phyloP scores from a whole-genome alignment of 2,113 vertebrate genomes.

The Sinocyclocheilus anshuiensis region DNA sequence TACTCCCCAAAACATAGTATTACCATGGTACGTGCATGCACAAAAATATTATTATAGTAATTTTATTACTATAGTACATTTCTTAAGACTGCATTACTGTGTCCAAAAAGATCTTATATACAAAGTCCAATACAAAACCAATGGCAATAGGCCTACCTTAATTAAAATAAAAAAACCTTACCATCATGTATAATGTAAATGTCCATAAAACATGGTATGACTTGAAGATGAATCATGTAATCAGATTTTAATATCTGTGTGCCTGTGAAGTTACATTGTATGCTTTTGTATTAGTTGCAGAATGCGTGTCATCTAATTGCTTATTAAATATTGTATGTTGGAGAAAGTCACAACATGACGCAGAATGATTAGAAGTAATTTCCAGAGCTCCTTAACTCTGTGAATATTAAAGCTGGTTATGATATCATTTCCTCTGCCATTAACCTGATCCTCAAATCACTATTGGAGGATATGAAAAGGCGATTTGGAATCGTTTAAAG shows the following conservation, averaged over 20 bases:
- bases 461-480: slow-evolving; percentile 27
- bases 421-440: slow-evolving; percentile 60
- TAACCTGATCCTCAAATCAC: slow-evolving; percentile 47
- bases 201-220: not conserved
- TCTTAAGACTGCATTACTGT: not conserved
- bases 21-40: not conserved
- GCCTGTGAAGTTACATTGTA: not conserved
- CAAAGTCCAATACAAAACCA: not conserved
- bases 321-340: not conserved
- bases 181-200: not conserved
- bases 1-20: not conserved
- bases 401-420: slow-evolving; percentile 61
- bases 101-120: not conserved
- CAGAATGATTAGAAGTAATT: slow-evolving; percentile 42
- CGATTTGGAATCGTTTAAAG: slow-evolving; percentile 43
- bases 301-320: not conserved
- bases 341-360: not conserved
- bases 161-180: not conserved
- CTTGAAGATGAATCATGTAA: not conserved
- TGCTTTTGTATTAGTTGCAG: not conserved
- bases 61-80: too few species aligned
- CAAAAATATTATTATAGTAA: too few species aligned
- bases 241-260: slow-evolving; percentile 17
- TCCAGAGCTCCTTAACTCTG: slow-evolving; percentile 60
- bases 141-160: not conserved